Evolutionary conservation across 2,113 vertebrate species (phyloP).

Genomic region (Sorex fumeus): DNA sequence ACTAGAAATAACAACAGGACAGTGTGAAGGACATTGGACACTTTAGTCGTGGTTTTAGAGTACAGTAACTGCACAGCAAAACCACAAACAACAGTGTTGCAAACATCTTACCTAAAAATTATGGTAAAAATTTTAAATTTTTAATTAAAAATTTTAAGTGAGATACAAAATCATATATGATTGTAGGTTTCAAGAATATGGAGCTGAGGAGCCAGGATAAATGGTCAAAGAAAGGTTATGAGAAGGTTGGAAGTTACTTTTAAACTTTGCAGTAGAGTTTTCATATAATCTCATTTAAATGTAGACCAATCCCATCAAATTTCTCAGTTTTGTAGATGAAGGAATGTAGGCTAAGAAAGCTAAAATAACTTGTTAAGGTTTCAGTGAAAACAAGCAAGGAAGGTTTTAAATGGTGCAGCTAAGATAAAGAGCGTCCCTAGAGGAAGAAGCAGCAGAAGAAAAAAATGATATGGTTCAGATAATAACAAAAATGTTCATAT

Average conservation of each 20-base stretch:
- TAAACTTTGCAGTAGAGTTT: slow-evolving; percentile 30
- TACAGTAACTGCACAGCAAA: too few species aligned
- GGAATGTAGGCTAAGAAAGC: slow-evolving; percentile 26
- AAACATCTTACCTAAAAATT: too few species aligned
- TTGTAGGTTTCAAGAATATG: neutral
- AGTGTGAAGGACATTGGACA: too few species aligned
- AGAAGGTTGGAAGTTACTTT: neutral
- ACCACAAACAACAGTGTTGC: too few species aligned
- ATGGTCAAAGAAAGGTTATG: slow-evolving; percentile 2
- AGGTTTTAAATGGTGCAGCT: neutral
- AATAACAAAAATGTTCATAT: slow-evolving; percentile 16
- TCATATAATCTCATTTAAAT: neutral
- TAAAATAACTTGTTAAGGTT: slow-evolving; percentile 52
- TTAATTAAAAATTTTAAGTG: too few species aligned
- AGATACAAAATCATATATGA: neutral
- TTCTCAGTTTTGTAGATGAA: slow-evolving; percentile 32
- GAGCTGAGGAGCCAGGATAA: neutral
- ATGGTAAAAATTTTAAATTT: too few species aligned
- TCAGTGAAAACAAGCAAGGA: slow-evolving; percentile 27
- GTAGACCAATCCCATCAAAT: neutral
- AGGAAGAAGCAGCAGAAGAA: slow-evolving; percentile 45
- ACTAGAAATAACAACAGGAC: too few species aligned
- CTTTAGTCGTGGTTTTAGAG: too few species aligned
- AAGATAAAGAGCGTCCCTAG: neutral
- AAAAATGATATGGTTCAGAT: slow-evolving; percentile 40